Evolutionary conservation across 2,888 invertebrate species (phyloP), one percentile per base, ranked within the genome.

Genomic region (Thymelicus lineola): DNA sequence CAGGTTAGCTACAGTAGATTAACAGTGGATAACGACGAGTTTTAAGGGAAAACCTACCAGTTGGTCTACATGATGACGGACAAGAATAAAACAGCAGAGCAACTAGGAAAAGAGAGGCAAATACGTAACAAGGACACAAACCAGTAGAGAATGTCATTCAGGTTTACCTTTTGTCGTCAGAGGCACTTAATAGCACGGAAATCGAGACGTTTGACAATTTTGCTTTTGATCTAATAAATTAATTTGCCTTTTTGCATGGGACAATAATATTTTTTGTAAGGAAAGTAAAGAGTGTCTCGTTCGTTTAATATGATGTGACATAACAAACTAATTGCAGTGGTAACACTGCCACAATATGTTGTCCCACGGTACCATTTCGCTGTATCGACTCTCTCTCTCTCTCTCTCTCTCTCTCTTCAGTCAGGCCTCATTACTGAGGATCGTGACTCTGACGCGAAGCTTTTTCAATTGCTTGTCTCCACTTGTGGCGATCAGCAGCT

Each of bases 111-210:
- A 60, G 60, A 61, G 61, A 61, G 61, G 61, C 46, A 20, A 53
- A 53, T 53, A 42, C 38, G n/a, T 46, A 61, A n/a, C 61, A 61
- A 61, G 61, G 61, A 61, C 61, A 46, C 61, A 42, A 35, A 61
- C 61, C 46, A 61, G 61, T 61, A n/a, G 53, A 63, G 53, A 63
- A 53, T 63, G 63, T 38, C 53, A 63, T 42, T 63, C 53, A 63
- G 53, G 38, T 53, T 17, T 20, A 53, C 53, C 38, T 63, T 63
- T 42, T 36, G 46, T 46, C 20, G 38, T 53, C 53, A 38, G 53
- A 48, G 35, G 46, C 53, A 15, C 20, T 35, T 62, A 35, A 53
- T 50, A 63, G 63, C 9, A 63, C 63, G 63, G 53, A 63, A 63
- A 63, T 63, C 20, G 38, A 42, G 7, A 46, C 14, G 20, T 53